These are phyloP conservation scores for Linnaemya vulpina DNA, from an alignment of 2,888 invertebrate species.

Conservation along the genomic window DNA sequence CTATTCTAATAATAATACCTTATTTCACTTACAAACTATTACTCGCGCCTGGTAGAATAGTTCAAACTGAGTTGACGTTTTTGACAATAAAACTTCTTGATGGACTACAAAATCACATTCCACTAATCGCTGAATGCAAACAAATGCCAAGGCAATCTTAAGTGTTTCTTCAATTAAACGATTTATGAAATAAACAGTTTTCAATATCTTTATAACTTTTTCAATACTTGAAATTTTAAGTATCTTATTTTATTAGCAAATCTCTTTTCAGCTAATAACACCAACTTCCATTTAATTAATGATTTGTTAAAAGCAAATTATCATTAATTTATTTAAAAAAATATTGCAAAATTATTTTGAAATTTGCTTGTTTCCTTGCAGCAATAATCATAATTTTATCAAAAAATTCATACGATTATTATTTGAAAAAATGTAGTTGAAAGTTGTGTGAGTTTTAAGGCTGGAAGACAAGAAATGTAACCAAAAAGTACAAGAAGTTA, in stretches of 20 bases:
- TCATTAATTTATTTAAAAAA: conserved; percentile 4
- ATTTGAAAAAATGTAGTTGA: conserved; percentile 16
- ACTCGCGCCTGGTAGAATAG: too few species aligned
- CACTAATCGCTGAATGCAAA: background rate
- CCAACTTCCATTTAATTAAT: background rate
- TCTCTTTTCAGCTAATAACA: background rate
- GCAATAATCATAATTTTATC: conserved; percentile 26
- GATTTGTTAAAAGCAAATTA: conserved; percentile 9
- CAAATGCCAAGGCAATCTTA: background rate
- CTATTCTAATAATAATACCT: too few species aligned
- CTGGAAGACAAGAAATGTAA: background rate
- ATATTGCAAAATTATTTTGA: conserved; percentile 40
- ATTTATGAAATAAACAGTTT: background rate
- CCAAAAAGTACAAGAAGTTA: conserved; percentile 31
- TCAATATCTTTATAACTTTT: too few species aligned
- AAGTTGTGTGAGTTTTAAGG: conserved; percentile 28
- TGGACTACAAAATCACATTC: too few species aligned
- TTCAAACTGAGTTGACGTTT: too few species aligned
- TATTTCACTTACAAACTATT: too few species aligned
- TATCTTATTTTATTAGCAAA: background rate
- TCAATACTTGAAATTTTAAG: background rate
- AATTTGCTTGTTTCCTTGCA: conserved; percentile 45
- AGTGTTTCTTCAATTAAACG: background rate
- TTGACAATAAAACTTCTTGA: too few species aligned
- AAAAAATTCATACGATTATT: conserved; percentile 21